phyloP scores from a whole-genome alignment of 2,888 invertebrate species.

The Pantelozetes paolii region DNA sequence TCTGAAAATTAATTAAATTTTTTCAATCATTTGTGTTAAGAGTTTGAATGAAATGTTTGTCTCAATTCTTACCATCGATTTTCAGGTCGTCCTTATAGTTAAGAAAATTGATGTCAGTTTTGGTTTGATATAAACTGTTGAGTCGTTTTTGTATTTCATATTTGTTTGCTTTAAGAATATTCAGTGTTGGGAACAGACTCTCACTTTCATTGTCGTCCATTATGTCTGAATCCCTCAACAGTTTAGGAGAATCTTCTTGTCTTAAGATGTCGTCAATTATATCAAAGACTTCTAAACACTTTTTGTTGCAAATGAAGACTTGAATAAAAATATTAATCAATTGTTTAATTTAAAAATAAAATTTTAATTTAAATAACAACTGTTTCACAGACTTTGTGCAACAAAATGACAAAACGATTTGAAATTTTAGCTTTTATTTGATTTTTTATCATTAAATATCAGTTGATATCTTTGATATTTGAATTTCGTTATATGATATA shows the following conservation, averaged over 20 bases:
- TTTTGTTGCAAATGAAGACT: background rate
- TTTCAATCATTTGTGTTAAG: background rate
- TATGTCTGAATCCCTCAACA: background rate
- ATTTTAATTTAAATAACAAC: no score
- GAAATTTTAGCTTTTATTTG: no score
- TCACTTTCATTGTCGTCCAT: background rate
- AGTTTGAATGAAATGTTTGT: background rate
- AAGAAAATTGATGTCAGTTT: background rate
- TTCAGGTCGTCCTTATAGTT: background rate
- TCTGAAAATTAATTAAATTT: constrained; percentile 3
- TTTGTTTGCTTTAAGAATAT: background rate
- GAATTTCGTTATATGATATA: no score
- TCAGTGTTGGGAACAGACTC: background rate
- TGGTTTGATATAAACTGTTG: background rate
- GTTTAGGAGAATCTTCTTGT: no score
- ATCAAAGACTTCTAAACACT: background rate
- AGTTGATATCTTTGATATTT: no score
- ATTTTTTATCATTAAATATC: no score
- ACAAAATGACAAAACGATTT: no score
- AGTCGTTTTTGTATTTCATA: background rate
- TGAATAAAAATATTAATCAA: background rate
- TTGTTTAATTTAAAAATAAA: no score
- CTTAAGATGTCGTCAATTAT: background rate
- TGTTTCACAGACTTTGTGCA: no score
- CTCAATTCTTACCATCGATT: background rate